Base-by-base conservation (phyloP, 2,113 vertebrate species). In the Oostethus manadensis region DNA sequence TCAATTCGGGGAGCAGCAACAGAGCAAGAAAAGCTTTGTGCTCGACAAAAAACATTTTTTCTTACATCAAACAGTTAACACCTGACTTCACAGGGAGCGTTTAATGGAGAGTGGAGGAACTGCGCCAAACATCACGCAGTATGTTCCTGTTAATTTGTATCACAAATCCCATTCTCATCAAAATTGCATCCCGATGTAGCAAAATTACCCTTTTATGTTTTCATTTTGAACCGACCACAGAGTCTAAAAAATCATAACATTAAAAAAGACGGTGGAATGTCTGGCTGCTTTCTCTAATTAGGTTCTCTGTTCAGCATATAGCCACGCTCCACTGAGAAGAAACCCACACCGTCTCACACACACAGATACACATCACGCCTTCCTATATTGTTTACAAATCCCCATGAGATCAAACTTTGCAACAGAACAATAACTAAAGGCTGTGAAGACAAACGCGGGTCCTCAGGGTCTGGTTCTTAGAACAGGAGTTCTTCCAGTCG, bases 321-420 rank as follows among this genome's bases (percentile, higher is more conserved):
- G 50, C 66, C 75, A 79, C 33, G 79, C 83, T 86, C 76, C 75
- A 75, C 60, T 81, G 84, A 84, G 75, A 74, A 81, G 77, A 70
- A 77, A 64, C 74, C 26, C 72, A 44, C 18, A 17, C 49, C 47
- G 2, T 40, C 42, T 33, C 54, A 56, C 51, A 42, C 40, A 22
- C 60, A 51, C 22, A 44, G 23, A 62, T n/a, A 44, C 29, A 65
- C 66, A 67, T 43, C 70, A 63, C 42, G 74, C 61, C 64, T 82
- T 74, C 71, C 69, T 78, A 75, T 77, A 84, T 84, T 88, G 84
- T 88, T 86, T 86, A 83, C 71, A 77, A 81, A 85, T 74, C 51
- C 85, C 64, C 75, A 26, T 1, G 79, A 80, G 84, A 86, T 78
- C 74, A 68, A 80, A 82, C 70, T 83, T 76, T 71, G 76, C 66